Evolutionary conservation across 2,797 vertebrate genomes (phyloP).

Genomic region (Galagoides demidoff): DNA sequence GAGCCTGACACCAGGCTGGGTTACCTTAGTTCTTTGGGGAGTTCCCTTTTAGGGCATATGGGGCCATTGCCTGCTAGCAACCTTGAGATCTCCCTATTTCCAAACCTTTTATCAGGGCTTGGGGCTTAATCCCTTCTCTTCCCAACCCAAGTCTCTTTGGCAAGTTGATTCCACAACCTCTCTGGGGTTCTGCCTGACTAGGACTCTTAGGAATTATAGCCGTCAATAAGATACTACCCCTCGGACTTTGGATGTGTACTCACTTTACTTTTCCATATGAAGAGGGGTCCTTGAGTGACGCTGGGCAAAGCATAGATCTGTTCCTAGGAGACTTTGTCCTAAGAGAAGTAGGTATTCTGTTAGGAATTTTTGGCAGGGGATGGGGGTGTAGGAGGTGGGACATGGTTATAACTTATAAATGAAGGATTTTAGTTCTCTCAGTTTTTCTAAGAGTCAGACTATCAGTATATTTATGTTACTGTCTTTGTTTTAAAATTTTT

Average conservation of each 20-base stretch:
- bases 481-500: slow-evolving; percentile 37
- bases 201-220: neutral
- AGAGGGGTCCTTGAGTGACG: neutral
- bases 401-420: slow-evolving; percentile 28
- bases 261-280: neutral
- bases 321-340: neutral
- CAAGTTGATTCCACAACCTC: neutral
- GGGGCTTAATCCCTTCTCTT: neutral
- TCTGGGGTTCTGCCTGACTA: neutral
- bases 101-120: neutral
- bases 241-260: neutral
- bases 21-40: neutral
- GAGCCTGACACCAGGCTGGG: neutral
- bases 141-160: neutral
- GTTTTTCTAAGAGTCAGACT: slow-evolving; percentile 38
- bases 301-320: neutral
- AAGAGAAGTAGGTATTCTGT: neutral
- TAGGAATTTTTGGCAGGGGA: neutral
- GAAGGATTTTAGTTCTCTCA: neutral
- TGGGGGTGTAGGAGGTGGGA: neutral
- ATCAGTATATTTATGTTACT: neutral
- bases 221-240: neutral
- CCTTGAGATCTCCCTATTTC: neutral
- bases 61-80: neutral
- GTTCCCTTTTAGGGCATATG: neutral